Evolutionary conservation across 2,113 vertebrate genomes (phyloP), one percentile per base, ranked within the genome.

Genomic region (Eubucco bourcierii): DNA sequence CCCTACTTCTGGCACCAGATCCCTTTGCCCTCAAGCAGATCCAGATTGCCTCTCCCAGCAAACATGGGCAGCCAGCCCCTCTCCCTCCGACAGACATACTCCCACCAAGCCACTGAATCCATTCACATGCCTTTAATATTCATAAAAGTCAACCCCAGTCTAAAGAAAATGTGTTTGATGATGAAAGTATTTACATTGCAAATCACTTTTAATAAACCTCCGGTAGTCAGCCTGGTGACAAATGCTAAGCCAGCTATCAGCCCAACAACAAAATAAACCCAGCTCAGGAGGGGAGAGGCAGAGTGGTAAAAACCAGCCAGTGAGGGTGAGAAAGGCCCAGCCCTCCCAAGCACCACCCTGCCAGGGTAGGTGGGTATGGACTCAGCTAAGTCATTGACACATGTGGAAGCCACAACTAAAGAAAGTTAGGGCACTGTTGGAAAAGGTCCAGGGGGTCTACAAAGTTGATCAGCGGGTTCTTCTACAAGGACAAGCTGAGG

Each of bases 101-200:
- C 84, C 88, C 65, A 91, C 92, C 78, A 66, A 91, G 82, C 59
- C 41, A 3, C 66, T 63, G 87, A 91, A 88, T 75, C 67, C 90
- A 93, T 95, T 84, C 75, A 39, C 80, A 39, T 2, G 2, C 72
- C 71, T 95, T 95, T 92, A 95, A 94, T 94, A 95, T 94, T 95
- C 94, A 95, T 89, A 73, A 47, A 95, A 95, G 80, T 78, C 94
- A 93, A 79, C 65, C 74, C 33, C 28, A 63, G 84, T 91, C 87
- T 95, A 93, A 95, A 93, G 96, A 90, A 95, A 96, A 91, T 24
- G 72, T 83, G 87, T 65, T 72, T 78, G 90, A 84, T 91, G 95
- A 95, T 76, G 84, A 82, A 94, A 92, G 93, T 91, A 95, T 97
- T 97, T 96, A 95, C 96, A 97, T 96, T 96, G 94, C 95, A 96